Base-by-base conservation (phyloP, 2,888 invertebrate genomes). In the Herminia tarsipennalis region DNA sequence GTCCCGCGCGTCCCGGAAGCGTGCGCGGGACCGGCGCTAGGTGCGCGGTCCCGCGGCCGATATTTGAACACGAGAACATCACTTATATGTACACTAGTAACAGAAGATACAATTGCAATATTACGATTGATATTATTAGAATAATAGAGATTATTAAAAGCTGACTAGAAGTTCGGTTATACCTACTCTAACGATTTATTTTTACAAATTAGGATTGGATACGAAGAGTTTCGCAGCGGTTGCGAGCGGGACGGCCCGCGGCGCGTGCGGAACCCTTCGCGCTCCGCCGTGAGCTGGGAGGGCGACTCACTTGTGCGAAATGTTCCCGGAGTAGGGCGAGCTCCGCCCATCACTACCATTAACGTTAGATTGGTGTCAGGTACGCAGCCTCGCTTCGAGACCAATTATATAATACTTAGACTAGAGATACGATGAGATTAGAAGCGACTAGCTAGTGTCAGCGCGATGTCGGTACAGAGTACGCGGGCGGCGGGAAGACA, bases 141-240 rank as follows among this genome's bases (percentile, higher is more conserved):
- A 81, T 78, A 83, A 77, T 81, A 87, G 86, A 90, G 85, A 88
- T 89, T 82, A 82, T 84, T 78, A 85, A 88, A 92, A 92, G 90
- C 92, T 76, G 86, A 89, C 90, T 90, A 91, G 85, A 88, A 88
- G 81, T 86, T 83, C 75, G 78, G 79, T 87, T 81, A 86, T 81
- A 78, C 78, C 86, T 88, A 88, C 81, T 73, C 84, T 88, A 87
- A 83, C 79, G 78, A 73, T 71, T 81, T 81, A 84, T 79, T 74
- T 65, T 73, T 81, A 81, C 70, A 76, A 58, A 53, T 66, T 59
- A 54, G 58, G 51, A 52, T 52, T 30, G 53, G 60, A 52, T 37
- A 47, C 53, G 63, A 57, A 56, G 67, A 34, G 67, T 49, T 49
- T 42, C 57, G 62, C 46, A 41, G 44, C 39, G 37, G 44, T 33